A percentile compares a stretch with the other conserved stretches of the same genome.
Conservation (phyloP, 1,140 invertebrate species). For the Camponotus floridanus region DNA sequence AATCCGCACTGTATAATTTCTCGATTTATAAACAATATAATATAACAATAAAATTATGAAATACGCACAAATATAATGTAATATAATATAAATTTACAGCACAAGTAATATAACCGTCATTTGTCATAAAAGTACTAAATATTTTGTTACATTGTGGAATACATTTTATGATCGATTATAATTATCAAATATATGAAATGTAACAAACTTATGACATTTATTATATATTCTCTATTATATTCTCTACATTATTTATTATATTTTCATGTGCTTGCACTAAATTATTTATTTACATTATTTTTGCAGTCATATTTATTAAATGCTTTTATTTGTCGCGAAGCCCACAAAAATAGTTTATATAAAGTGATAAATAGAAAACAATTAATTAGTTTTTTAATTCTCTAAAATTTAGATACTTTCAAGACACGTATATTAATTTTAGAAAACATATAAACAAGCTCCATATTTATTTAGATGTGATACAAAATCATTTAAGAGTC, state of each 20-base stretch:
- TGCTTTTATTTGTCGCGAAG: not conserved
- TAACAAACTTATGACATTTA: no score
- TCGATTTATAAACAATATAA: not conserved
- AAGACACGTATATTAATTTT: not conserved
- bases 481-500: not conserved
- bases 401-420: not conserved
- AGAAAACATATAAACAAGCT: not conserved
- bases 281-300: constrained; percentile 12
- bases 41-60: not conserved
- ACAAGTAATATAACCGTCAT: no score
- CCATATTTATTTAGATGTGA: no score
- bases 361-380: not conserved
- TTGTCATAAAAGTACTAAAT: not conserved
- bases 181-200: not conserved
- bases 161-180: constrained; percentile 20
- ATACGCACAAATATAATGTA: no score
- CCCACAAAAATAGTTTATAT: not conserved
- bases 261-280: not conserved
- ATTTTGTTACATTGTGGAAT: not conserved
- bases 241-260: not conserved
- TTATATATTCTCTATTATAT: no score
- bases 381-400: not conserved
- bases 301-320: not conserved
- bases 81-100: no score
- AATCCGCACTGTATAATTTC: not conserved